Conservation (phyloP, 2,797 vertebrate genomes). For the Enteromius paludinosus region DNA sequence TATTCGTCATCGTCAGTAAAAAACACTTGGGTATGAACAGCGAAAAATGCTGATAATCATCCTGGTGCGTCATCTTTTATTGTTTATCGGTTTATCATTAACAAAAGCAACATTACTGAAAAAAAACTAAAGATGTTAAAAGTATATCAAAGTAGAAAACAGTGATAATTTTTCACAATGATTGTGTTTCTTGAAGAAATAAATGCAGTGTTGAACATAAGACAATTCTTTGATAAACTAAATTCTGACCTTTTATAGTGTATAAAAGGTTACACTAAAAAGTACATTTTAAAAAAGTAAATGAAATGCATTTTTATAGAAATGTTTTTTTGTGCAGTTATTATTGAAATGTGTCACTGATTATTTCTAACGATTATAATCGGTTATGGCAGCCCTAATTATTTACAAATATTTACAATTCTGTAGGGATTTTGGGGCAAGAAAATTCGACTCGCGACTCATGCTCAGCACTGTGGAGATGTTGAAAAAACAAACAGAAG, state of each 20-base stretch:
- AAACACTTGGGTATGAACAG: too few species aligned
- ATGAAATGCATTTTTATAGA: background rate
- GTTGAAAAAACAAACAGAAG: background rate
- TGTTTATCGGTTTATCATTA: too few species aligned
- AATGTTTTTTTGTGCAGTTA: background rate
- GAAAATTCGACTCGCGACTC: background rate
- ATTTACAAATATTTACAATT: background rate
- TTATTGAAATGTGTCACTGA: background rate
- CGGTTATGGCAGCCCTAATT: background rate
- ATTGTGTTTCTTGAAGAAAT: background rate
- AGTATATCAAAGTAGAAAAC: too few species aligned
- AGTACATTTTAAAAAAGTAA: too few species aligned
- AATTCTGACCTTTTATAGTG: background rate
- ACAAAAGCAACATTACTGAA: too few species aligned
- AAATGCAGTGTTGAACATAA: background rate
- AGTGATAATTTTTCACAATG: too few species aligned
- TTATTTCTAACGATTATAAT: background rate
- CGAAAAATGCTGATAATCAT: too few species aligned
- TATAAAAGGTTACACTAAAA: background rate
- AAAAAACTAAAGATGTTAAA: too few species aligned
- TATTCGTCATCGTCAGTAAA: too few species aligned
- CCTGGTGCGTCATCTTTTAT: too few species aligned
- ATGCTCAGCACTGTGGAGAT: constrained; percentile 21
- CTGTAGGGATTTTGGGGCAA: background rate
- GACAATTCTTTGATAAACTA: background rate